Conservation (phyloP, 2,888 invertebrate genomes). For the Cabera pusaria region DNA sequence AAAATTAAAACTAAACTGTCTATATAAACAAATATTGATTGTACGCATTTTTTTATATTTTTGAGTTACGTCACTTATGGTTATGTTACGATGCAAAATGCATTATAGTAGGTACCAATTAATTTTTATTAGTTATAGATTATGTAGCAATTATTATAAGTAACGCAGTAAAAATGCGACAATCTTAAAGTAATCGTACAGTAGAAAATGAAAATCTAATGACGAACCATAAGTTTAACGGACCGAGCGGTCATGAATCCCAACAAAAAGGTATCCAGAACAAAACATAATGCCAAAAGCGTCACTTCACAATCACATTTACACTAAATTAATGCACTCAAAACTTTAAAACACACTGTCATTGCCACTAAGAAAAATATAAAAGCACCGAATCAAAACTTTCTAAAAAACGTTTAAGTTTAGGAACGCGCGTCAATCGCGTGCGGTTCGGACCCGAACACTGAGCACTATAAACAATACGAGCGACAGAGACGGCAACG, state of each 20-base stretch:
- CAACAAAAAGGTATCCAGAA: slow-evolving; percentile 54
- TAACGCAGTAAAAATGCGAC: slow-evolving; percentile 32
- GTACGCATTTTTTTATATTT: slow-evolving; percentile 2
- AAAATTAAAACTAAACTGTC: too few relatives aligned
- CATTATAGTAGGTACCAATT: too few relatives aligned
- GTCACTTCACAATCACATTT: slow-evolving; percentile 44
- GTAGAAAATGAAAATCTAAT: slow-evolving; percentile 29
- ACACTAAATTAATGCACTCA: slow-evolving; percentile 9
- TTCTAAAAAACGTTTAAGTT: slow-evolving; percentile 42
- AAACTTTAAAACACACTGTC: slow-evolving; percentile 41
- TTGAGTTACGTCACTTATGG: not conserved
- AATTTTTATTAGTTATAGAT: too few relatives aligned
- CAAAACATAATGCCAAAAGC: slow-evolving; percentile 51
- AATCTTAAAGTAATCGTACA: slow-evolving; percentile 28
- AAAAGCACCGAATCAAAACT: slow-evolving; percentile 46
- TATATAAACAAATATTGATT: too few relatives aligned
- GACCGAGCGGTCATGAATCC: slow-evolving; percentile 42
- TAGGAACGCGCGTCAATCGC: slow-evolving; percentile 46
- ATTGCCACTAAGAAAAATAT: slow-evolving; percentile 37
- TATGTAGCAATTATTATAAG: too few relatives aligned
- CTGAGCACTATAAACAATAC: slow-evolving; percentile 54
- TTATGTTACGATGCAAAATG: too few relatives aligned
- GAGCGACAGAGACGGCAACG: slow-evolving; percentile 63
- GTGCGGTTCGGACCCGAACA: slow-evolving; percentile 50
- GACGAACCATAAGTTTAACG: slow-evolving; percentile 41